Evolutionary conservation across 2,113 vertebrate species (phyloP), one percentile per base, ranked within the genome.

Genomic region (Aplodontia rufa): DNA sequence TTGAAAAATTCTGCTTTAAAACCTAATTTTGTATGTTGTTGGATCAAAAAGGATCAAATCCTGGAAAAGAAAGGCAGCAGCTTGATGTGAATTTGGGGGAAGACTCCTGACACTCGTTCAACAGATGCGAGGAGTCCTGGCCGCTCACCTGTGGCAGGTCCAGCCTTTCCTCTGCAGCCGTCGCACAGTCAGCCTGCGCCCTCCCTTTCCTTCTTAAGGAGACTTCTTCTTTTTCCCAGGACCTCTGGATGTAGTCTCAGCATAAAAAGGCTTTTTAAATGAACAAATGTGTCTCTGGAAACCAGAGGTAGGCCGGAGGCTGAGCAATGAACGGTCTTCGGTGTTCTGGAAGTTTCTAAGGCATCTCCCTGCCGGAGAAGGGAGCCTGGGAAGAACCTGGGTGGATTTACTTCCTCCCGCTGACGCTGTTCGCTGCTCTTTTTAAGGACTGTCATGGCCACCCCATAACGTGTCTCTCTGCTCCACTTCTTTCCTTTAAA

Each of bases 321-420:
- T 47, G 47, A 86, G 88, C 28, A 93, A 40, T 82, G 32, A 72
- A 40, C 49, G 10, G 19, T 92, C 45, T 80, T 55, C 47, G 82
- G 60, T 47, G 91, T 45, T 85, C 32, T 58, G 58, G 89, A 88
- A 87, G 37, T 71, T 92, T 92, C 60, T 58, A 69, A 90, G 68
- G 19, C 37, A 94, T 51, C 71, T n/a, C n/a, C n/a, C 66, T 35
- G 12, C 45, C 60, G 62, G 14, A 76, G 45, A 58, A 68, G 53
- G 42, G 30, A 47, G 0, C 37, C 45, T 47, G 24, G 22, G 17
- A 12, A 14, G 32, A 35, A 30, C 9, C 6, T n/a, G n/a, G n/a
- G n/a, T n/a, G n/a, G n/a, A n/a, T n/a, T n/a, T n/a, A n/a, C 12
- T 64, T 51, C 37, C 58, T 64, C 11, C 7, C 14, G 8, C 14